phyloP scores from a whole-genome alignment of 2,888 invertebrate genomes.

The Hydropsyche betteni region DNA sequence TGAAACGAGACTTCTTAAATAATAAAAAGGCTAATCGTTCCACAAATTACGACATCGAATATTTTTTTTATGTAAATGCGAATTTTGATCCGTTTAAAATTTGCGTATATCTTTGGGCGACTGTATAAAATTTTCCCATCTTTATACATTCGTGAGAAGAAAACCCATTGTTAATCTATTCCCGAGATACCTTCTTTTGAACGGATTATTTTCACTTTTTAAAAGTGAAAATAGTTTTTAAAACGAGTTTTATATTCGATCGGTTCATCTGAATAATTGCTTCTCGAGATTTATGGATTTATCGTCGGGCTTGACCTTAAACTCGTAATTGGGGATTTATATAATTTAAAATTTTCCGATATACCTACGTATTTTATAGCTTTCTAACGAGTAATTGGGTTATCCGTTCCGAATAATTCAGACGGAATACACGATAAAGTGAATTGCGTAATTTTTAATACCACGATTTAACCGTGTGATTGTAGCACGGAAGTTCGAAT shows the following conservation, averaged over 20 bases:
- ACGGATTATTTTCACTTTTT: slow-evolving; percentile 16
- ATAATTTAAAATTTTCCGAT: too few relatives aligned
- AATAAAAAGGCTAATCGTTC: background rate
- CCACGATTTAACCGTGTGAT: background rate
- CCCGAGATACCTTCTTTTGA: background rate
- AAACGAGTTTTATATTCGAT: too few relatives aligned
- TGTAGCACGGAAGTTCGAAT: slow-evolving; percentile 25
- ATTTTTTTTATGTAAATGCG: slow-evolving; percentile 3
- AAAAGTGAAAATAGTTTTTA: slow-evolving; percentile 4
- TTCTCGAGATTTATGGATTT: too few relatives aligned
- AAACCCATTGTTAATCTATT: background rate
- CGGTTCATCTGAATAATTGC: too few relatives aligned
- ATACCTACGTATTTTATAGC: too few relatives aligned
- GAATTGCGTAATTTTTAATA: too few relatives aligned
- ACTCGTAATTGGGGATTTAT: too few relatives aligned
- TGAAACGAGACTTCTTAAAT: too few relatives aligned
- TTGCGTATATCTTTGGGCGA: slow-evolving; percentile 12
- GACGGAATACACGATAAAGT: too few relatives aligned
- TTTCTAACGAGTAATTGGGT: too few relatives aligned
- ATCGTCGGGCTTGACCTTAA: too few relatives aligned
- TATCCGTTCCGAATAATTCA: too few relatives aligned
- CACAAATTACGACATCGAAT: background rate
- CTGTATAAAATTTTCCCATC: slow-evolving; percentile 24
- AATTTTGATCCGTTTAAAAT: slow-evolving; percentile 17
- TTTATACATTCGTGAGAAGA: slow-evolving; percentile 19